Percentiles rank a stretch among this genome's conserved stretches.
These are phyloP conservation scores for Ariolimax columbianus DNA, from an alignment of 2,888 invertebrate genomes.

Conservation along the genomic window DNA sequence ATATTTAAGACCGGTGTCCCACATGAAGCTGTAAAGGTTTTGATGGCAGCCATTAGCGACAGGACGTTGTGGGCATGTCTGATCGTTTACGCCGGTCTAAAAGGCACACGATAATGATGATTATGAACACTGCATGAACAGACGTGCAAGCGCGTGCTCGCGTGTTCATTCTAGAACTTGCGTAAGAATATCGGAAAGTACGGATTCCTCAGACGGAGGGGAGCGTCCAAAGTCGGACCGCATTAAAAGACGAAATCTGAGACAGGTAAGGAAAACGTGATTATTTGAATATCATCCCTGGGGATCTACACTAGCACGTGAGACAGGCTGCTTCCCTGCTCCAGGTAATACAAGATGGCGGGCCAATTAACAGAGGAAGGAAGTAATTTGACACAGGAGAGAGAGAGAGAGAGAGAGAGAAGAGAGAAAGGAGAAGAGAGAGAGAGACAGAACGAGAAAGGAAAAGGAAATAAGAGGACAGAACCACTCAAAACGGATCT, in stretches of 20 bases:
- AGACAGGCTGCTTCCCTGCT: neutral
- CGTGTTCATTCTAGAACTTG: neutral
- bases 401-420: neutral
- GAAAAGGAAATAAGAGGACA: neutral
- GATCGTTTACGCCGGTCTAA: too few species aligned
- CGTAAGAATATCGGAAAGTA: neutral
- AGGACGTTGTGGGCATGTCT: too few species aligned
- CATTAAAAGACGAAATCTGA: neutral
- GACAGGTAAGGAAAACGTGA: neutral
- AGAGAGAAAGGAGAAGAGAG: neutral
- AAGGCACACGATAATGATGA: too few species aligned
- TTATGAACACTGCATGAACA: neutral
- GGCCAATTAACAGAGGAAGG: conserved; percentile 20
- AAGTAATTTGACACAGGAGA: neutral
- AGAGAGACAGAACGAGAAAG: neutral
- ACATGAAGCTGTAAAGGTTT: too few species aligned
- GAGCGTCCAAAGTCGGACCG: neutral
- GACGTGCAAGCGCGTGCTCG: neutral
- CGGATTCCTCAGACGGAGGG: neutral
- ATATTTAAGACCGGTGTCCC: too few species aligned
- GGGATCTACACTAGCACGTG: neutral
- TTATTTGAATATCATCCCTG: neutral
- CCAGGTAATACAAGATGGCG: conserved; percentile 25
- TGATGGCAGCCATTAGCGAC: too few species aligned
- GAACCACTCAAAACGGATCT: neutral